Evolutionary conservation across 92 coral and sea anemone genomes (phyloP).

Genomic region (Heteractis magnifica): DNA sequence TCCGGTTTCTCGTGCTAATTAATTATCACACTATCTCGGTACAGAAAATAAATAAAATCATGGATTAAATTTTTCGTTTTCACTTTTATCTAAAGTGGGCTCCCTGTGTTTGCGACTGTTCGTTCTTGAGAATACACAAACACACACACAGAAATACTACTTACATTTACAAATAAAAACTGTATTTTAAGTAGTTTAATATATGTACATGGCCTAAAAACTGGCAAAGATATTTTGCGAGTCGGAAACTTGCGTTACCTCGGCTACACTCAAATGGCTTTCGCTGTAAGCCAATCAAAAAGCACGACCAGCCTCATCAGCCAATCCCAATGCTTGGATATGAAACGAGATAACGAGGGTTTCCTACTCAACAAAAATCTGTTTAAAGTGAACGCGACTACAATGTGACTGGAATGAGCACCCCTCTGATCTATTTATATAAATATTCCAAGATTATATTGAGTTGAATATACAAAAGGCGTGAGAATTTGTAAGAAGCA

Average conservation of each 20-base stretch:
- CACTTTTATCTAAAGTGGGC: no score
- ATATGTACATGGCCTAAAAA: constrained; percentile 19
- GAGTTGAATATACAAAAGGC: constrained; percentile 3
- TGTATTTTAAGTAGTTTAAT: neutral
- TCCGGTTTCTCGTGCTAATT: no score
- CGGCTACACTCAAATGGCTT: neutral
- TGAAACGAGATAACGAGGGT: neutral
- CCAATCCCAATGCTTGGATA: neutral
- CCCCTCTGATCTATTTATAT: neutral
- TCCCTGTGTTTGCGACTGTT: no score
- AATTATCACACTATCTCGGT: no score
- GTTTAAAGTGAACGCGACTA: neutral
- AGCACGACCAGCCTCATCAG: neutral
- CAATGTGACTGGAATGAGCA: neutral
- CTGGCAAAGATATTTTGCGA: neutral
- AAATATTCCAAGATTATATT: constrained; percentile 1
- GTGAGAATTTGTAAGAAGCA: neutral
- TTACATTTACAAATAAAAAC: constrained; percentile 11
- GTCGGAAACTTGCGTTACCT: neutral
- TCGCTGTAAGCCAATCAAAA: neutral
- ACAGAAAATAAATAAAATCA: no score
- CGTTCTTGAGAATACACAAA: no score
- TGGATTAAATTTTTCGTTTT: no score
- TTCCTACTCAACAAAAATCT: neutral
- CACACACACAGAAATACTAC: neutral